Evolutionary conservation across 2,113 vertebrate species (phyloP), one percentile per base, ranked within the genome.

Genomic region (Butastur rufipennis): DNA sequence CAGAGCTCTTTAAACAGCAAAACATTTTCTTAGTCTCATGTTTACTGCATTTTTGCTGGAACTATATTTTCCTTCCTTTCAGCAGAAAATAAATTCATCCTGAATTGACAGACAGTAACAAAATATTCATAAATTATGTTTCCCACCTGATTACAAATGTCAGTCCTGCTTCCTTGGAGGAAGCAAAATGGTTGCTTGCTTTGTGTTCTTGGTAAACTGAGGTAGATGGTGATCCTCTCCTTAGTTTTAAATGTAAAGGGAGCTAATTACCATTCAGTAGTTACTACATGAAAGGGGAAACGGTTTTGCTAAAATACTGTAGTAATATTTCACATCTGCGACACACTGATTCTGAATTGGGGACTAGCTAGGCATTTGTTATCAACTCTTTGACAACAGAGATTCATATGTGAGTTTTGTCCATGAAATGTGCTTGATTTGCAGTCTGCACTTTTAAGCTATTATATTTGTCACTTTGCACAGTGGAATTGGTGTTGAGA

Each of bases 131-230:
- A 91, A 95, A 42, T 72, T 47, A 43, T 56, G 63, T 95, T 88
- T 97, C 77, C 90, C 36, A 90, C 58, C 81, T 58, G 77, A 90
- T 90, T 81, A 95, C 40, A 97, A 95, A 94, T 52, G 79, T 52
- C 83, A 94, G 58, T 40, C 68, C 77, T 92, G 40, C 50, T 91
- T 97, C 36, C 91, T 91, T 55, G 75, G 90, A 78, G 48, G 59
- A 86, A 50, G 43, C 29, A 7, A 56, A 52, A 52, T 16, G 53
- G 26, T 61, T 66, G 38, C 67, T 71, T 82, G 50, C 45, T 67
- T 94, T 97, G 84, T 55, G 90, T 63, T 85, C 55, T 65, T 71
- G 48, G 31, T 68, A 89, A 68, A 88, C 3, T 93, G 82, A 95
- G 53, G 74, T 7, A 92, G 83, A 63, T 43, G 16, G 52, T 43